These are phyloP conservation scores for Sterrhoptilus dennistouni DNA, from an alignment of 2,113 vertebrate genomes.

Conservation along the genomic window DNA sequence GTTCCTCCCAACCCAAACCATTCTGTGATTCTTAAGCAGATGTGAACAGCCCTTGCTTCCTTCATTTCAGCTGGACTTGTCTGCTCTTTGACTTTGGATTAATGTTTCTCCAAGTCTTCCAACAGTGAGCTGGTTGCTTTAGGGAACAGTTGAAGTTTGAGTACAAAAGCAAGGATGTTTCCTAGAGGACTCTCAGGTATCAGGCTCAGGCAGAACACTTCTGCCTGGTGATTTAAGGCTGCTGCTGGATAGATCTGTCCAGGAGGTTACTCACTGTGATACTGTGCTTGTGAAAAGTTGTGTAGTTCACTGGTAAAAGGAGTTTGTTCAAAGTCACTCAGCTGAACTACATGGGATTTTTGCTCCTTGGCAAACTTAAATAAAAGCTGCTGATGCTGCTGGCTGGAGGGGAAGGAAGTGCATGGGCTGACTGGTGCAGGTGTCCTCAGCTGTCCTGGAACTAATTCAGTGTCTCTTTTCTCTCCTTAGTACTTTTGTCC, in stretches of 20 bases:
- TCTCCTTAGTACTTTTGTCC: constrained; percentile 92
- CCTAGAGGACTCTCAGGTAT: neutral
- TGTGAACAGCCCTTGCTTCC: neutral
- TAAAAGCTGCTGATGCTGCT: neutral
- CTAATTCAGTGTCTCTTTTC: constrained; percentile 42
- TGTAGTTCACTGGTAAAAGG: neutral
- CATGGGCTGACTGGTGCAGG: neutral
- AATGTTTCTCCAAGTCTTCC: neutral
- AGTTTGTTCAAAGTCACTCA: neutral
- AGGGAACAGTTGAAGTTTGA: neutral
- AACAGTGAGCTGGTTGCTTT: neutral
- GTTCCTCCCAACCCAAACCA: neutral
- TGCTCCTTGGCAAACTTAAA: neutral
- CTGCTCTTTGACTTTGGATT: neutral
- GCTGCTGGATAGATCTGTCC: neutral
- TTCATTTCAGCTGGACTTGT: neutral
- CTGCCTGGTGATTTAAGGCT: neutral
- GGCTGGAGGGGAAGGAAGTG: neutral
- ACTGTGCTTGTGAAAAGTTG: rapidly evolving
- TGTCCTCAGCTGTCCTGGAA: neutral
- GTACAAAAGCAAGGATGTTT: neutral
- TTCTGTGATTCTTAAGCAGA: neutral
- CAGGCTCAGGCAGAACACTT: rapidly evolving
- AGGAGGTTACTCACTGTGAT: neutral
- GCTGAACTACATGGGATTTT: neutral